Conservation (phyloP, 2,888 invertebrate species). For the Scotopteryx bipunctaria region DNA sequence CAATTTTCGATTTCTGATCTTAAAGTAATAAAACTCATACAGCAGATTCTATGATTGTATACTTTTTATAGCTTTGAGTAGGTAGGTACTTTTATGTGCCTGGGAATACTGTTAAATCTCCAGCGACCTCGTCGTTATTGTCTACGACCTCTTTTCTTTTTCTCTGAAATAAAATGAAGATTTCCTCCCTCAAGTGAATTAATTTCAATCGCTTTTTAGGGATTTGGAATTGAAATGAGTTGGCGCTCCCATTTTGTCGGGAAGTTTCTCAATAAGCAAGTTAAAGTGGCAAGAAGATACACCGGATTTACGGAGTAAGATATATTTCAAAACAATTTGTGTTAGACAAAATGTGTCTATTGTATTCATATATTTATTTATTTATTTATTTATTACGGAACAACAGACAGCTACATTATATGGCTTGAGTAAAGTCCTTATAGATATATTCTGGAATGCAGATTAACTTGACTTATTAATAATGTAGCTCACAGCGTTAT, state of each 20-base stretch:
- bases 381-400: no score
- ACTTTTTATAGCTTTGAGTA: neutral
- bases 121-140: constrained; percentile 13
- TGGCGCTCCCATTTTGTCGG: constrained; percentile 14
- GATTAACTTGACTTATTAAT: no score
- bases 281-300: constrained; percentile 12
- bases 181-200: constrained; percentile 21
- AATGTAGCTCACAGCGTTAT: no score
- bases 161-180: constrained; percentile 12
- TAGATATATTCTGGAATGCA: no score
- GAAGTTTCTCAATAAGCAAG: constrained; percentile 19
- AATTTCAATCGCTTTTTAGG: constrained; percentile 23
- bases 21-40: neutral
- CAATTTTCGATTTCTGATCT: constrained; percentile 5
- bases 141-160: constrained; percentile 22
- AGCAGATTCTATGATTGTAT: neutral
- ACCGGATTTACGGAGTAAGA: constrained; percentile 6
- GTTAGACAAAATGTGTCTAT: no score
- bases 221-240: constrained; percentile 30
- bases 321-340: no score
- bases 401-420: no score
- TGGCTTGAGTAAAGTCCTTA: no score
- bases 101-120: constrained; percentile 14
- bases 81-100: constrained; percentile 8
- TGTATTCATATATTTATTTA: no score